Base-by-base conservation (phyloP, 2,113 vertebrate species). In the Aegithalos caudatus region DNA sequence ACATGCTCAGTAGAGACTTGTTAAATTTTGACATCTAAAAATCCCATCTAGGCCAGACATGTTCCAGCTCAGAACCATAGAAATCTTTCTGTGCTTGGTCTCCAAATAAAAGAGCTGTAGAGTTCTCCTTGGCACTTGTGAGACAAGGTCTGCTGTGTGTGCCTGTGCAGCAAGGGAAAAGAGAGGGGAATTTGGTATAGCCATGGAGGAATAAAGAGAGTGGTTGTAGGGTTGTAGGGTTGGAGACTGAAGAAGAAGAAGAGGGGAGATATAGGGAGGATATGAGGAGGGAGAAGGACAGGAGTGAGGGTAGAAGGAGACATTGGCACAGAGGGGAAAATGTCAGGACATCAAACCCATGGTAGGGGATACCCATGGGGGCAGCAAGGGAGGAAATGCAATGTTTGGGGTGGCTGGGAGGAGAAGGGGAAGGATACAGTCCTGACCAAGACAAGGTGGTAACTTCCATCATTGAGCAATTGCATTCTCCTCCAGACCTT, bases 1-100 rank as follows among this genome's bases (percentile, higher is more conserved):
- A 70, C 48, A 24, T 57, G 64, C 72, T 92, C 10, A 14, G 82
- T 69, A 81, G 64, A 71, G 65, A 76, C 64, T 93, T 90, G 85
- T 80, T 95, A 70, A 93, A 94, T 93, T 86, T 65, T 86, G 40
- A 71, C 61, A 53, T 78, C 60, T 77, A 71, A 86, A 93, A 83
- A 81, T 78, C 77, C 65, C 45, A 17, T 67, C 56, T 78, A 47
- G 29, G 45, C 33, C 24, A 0, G 77, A 40, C 79, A 57, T 60
- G 56, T 61, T 88, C 48, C 80, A 84, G 56, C 64, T 74, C 31
- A 86, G 57, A 88, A 80, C 56, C 83, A 31, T 54, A 93, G 88
- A 84, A 88, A 86, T 69, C 57, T 74, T 67, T 37, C 76, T 93
- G 82, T 15, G 57, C 72, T 81, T 84, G 86, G n/a, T 92, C 90